Percentiles rank a stretch among this genome's conserved stretches.
Conservation (phyloP, 1,140 invertebrate genomes). For the Ladona fulva region DNA sequence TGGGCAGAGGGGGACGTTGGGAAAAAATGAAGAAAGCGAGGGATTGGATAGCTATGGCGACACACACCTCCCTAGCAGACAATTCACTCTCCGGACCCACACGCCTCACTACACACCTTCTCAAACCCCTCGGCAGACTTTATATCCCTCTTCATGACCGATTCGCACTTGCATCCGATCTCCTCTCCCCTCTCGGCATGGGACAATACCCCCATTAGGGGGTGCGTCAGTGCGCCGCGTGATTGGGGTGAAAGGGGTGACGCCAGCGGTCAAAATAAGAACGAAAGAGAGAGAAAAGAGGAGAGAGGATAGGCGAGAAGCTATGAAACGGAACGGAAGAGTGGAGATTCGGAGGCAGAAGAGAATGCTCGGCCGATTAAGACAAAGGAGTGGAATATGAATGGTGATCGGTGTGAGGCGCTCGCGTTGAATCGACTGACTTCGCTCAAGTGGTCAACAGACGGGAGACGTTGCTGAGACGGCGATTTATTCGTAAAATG, state of each 20-base stretch:
- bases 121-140: background rate
- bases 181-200: background rate
- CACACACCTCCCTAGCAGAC: background rate
- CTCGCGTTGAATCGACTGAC: background rate
- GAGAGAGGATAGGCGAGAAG: background rate
- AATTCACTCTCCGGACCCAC: background rate
- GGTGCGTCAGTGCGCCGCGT: background rate
- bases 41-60: background rate
- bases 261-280: too few relatives aligned
- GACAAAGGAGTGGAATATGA: background rate
- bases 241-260: too few relatives aligned
- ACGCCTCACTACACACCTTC: background rate
- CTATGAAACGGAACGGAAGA: background rate
- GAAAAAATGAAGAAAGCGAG: background rate
- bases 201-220: background rate
- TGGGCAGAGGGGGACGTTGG: background rate
- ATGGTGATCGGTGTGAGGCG: background rate
- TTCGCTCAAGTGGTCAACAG: too few relatives aligned
- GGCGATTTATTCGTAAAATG: too few relatives aligned
- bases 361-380: background rate
- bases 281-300: too few relatives aligned
- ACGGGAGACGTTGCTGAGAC: too few relatives aligned
- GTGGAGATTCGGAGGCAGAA: background rate
- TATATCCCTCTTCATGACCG: conserved; percentile 2
- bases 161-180: background rate